Conservation (phyloP, 2,888 invertebrate species). For the Chloroclysta siterata region DNA sequence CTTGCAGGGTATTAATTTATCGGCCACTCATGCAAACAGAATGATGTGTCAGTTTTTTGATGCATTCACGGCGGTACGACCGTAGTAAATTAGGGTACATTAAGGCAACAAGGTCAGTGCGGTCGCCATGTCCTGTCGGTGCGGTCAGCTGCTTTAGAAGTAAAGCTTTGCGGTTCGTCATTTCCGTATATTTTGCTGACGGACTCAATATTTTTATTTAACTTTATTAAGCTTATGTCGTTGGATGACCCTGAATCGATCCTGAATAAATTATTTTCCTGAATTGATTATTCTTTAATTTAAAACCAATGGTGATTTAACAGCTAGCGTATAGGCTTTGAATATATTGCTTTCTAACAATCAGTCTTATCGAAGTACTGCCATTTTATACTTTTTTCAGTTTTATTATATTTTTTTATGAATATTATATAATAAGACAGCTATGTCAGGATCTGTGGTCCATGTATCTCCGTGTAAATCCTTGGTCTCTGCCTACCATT, state of each 20-base stretch:
- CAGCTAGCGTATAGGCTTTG: too few relatives aligned
- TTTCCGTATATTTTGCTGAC: constrained; percentile 53
- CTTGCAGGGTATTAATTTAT: constrained; percentile 77
- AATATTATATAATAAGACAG: too few relatives aligned
- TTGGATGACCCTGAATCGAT: neutral
- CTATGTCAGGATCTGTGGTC: too few relatives aligned
- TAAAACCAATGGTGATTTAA: neutral
- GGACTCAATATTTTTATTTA: constrained; percentile 23
- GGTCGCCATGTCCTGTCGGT: constrained; percentile 59
- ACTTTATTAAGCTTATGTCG: neutral
- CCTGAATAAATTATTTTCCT: neutral
- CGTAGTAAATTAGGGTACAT: constrained; percentile 81
- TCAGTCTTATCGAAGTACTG: too few relatives aligned
- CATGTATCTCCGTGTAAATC: too few relatives aligned
- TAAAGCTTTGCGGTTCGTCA: constrained; percentile 64
- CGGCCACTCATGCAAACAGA: constrained; percentile 79
- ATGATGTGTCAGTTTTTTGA: constrained; percentile 78
- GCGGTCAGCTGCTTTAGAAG: constrained; percentile 63
- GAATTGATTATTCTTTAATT: neutral
- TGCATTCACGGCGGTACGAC: constrained; percentile 58
- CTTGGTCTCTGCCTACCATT: too few relatives aligned
- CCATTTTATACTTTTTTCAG: too few relatives aligned
- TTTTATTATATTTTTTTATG: too few relatives aligned
- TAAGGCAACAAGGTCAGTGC: constrained; percentile 80
- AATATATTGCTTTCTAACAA: too few relatives aligned